Base-by-base conservation (phyloP, 2,113 vertebrate species). In the Columbina picui region DNA sequence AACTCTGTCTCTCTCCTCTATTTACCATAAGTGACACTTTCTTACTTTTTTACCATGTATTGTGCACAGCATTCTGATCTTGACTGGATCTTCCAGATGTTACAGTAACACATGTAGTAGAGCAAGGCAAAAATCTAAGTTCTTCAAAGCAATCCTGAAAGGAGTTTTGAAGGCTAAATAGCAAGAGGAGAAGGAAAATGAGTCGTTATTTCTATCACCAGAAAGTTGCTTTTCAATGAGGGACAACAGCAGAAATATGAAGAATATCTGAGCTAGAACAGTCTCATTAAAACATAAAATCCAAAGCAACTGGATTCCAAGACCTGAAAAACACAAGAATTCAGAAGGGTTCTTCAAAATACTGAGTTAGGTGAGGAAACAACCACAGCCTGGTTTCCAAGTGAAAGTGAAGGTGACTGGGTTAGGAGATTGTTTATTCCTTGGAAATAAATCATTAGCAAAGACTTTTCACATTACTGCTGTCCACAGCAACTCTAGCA, bases 391-490 rank as follows among this genome's bases (percentile, higher is more conserved):
- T 60, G 26, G 32, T 68, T 91, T 93, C 80, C 61, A 53, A 36
- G 59, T 36, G 32, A 56, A 95, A 91, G 47, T 27, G 70, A 59
- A 91, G 80, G 55, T 82, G 30, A 89, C 17, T 30, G 55, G 12
- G 14, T 52, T 71, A 83, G 53, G 50, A 91, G 50, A 36, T 25
- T 59, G 53, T 17, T 94, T 23, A 38, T 59, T 87, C 53, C 53
- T 45, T 41, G 70, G 65, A 94, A 82, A 81, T 71, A 82, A 91
- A 82, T 94, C 78, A 67, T 95, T 93, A 96, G 63, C 0, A 0
- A 93, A 32, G n/a, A 96, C 91, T 96, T 96, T 87, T 95, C 78
- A 85, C 91, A 82, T 96, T 56, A 36, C 50, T 76, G 45, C 89
- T 79, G 14, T 61, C 93, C 87, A 21, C n/a, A 93, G 77, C 27